phyloP scores from a whole-genome alignment of 2,888 invertebrate genomes.

The Rotaria magnacalcarata region DNA sequence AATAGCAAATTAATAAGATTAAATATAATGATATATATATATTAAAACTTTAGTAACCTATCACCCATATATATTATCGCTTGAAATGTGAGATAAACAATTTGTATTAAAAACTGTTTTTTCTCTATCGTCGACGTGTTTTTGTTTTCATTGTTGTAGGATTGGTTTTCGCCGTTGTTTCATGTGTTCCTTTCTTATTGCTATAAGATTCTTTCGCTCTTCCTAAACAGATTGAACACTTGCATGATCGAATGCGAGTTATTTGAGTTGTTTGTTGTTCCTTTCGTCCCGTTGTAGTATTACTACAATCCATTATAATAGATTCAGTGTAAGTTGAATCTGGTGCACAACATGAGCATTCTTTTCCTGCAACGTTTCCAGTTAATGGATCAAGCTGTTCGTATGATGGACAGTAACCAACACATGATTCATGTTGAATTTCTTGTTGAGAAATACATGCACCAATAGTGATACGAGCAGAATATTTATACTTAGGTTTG shows the following conservation, averaged over 20 bases:
- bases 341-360: slow-evolving; percentile 1
- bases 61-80: neutral
- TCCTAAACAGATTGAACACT: neutral
- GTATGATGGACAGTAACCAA: neutral
- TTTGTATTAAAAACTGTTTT: too few relatives aligned
- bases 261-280: neutral
- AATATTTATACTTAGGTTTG: neutral
- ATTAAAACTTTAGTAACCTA: neutral
- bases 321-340: neutral
- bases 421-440: neutral
- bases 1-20: neutral
- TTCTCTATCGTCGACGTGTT: neutral
- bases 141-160: neutral
- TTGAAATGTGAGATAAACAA: neutral
- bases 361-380: neutral
- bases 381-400: neutral
- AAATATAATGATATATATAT: neutral
- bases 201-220: neutral
- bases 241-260: neutral
- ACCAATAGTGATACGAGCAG: neutral
- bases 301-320: neutral
- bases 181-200: neutral
- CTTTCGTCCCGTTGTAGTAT: neutral
- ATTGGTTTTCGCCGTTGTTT: neutral
- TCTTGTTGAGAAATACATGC: slow-evolving; percentile 14